Conservation (phyloP, 2,797 vertebrate genomes). For the Graptemys geographica region DNA sequence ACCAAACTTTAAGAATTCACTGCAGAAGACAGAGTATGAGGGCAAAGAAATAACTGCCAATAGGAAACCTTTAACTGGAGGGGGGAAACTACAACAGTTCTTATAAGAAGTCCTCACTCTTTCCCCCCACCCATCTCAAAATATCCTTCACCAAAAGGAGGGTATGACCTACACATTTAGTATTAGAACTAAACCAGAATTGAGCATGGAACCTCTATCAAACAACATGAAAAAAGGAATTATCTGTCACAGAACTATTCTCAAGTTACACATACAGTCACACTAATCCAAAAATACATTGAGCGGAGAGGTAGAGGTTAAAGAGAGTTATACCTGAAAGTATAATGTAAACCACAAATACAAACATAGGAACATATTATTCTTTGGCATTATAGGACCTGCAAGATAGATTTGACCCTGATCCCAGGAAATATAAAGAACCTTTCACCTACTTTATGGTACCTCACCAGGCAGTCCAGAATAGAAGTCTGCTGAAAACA, state of each 20-base stretch:
- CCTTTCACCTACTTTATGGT: not conserved
- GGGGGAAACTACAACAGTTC: not conserved
- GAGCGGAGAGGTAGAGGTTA: not conserved
- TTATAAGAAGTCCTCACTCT: not conserved
- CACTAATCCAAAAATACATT: not conserved
- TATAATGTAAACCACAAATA: not conserved
- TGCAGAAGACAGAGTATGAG: not conserved
- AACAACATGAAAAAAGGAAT: not conserved
- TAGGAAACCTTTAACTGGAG: not conserved
- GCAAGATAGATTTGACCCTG: not conserved
- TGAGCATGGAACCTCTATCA: not conserved
- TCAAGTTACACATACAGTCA: not conserved
- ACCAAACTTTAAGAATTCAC: not conserved
- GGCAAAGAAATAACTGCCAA: not conserved
- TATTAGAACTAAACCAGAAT: not conserved
- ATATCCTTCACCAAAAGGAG: not conserved
- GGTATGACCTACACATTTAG: not conserved
- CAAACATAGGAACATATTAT: not conserved
- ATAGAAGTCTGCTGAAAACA: not conserved
- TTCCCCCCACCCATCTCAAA: not conserved
- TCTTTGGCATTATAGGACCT: not conserved
- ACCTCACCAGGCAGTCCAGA: not conserved
- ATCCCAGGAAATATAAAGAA: not conserved
- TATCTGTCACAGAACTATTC: not conserved
- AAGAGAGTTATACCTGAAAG: not conserved